Evolutionary conservation across 2,888 invertebrate genomes (phyloP), one percentile per base, ranked within the genome.

Genomic region (Eupithecia pulchellata): DNA sequence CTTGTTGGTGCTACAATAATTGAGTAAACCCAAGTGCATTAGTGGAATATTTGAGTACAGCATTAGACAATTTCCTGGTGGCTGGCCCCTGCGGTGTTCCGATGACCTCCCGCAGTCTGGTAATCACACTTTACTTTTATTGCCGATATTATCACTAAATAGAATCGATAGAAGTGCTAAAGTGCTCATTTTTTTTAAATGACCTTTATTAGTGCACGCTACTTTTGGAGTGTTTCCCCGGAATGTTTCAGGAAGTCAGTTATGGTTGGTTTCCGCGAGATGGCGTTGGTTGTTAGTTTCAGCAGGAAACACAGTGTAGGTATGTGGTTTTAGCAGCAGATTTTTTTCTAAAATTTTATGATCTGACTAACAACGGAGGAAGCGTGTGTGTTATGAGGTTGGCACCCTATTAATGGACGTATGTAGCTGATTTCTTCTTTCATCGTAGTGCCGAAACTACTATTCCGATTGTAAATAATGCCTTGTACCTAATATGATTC

Each of bases 41-140:
- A 77, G 76, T 74, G 66, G 77, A 77, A 84, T 85, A 86, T 88
- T 86, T 84, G 81, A 85, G 86, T 89, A 88, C 84, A 84, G 84
- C 85, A 86, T 90, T 88, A 90, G 85, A 87, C 86, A 85, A 88
- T 88, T 83, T 86, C 85, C 87, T 79, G 82, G 82, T 79, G 79
- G 74, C 75, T 73, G 83, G 76, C 84, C 81, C 88, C 88, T 81
- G 86, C 76, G 75, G 88, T 76, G 85, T 77, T 75, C 78, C 75
- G 81, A 85, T 83, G 85, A 82, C 84, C 86, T 79, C 89, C 89
- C 75, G 84, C 75, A 75, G 89, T 73, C 79, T 78, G 79, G 86
- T 84, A 87, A 87, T 86, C 84, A 85, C 84, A 85, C 86, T 87
- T 85, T 85, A 82, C 84, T 86, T 88, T 87, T 88, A 89, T 86